Evolutionary conservation across 2,797 vertebrate genomes (phyloP).

Genomic region (Novumbra hubbsi): DNA sequence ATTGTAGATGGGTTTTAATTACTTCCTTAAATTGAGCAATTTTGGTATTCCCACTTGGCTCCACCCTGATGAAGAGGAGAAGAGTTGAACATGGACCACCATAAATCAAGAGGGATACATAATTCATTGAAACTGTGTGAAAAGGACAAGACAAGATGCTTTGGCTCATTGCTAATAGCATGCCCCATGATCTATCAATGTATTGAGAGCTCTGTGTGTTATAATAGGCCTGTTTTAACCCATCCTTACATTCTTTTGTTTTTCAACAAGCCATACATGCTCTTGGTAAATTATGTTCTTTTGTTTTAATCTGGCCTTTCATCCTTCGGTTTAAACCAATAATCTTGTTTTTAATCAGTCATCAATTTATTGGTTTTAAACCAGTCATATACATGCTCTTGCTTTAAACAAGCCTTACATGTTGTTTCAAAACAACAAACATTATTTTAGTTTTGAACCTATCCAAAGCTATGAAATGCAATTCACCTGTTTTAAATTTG

Average conservation of each 20-base stretch:
- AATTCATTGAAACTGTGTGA: constrained; percentile 77
- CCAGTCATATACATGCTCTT: no score
- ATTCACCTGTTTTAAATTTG: no score
- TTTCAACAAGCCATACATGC: background rate
- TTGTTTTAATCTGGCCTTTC: background rate
- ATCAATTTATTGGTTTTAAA: no score
- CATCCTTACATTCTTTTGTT: background rate
- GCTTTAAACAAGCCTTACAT: no score
- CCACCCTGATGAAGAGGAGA: constrained; percentile 54
- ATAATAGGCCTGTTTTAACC: constrained; percentile 9
- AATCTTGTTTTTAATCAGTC: no score
- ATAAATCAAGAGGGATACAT: constrained; percentile 82
- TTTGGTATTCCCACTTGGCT: constrained; percentile 77
- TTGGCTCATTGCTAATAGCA: constrained; percentile 75
- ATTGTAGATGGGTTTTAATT: constrained; percentile 81
- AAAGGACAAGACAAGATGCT: constrained; percentile 79
- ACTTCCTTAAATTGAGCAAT: constrained; percentile 83
- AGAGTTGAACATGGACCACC: constrained; percentile 69
- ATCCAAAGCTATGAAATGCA: no score
- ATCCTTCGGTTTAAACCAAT: no score
- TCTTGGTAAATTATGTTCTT: background rate
- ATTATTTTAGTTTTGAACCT: no score
- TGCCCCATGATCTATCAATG: constrained; percentile 58
- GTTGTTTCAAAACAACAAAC: no score
- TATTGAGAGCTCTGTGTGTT: constrained; percentile 40